Evolutionary conservation across 2,888 invertebrate genomes (phyloP), one percentile per base, ranked within the genome.

Genomic region (Heteromyza rotundicornis): DNA sequence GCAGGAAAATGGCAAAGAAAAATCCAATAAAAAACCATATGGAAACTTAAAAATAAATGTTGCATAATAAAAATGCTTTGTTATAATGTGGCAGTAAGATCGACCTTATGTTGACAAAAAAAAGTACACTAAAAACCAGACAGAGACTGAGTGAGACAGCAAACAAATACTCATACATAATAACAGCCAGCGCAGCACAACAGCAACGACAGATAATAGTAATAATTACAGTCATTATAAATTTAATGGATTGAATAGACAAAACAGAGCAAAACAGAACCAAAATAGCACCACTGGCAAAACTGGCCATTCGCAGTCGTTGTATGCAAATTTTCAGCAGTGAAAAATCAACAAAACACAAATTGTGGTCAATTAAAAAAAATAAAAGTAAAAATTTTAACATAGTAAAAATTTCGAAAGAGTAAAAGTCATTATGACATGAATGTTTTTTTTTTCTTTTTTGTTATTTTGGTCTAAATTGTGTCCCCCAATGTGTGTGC

Each of bases 161-260:
- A 20, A n/a, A 51, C 23, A 51, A 14, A 20, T 22, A 51, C 22
- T 22, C 14, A 51, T 12, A 51, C 1, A 23, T 51, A 2, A 19
- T 20, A 51, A 51, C 23, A 12, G 20, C 20, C 3, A 23, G 16
- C 8, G 20, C 14, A 23, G 2, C 12, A 22, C 17, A 51, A 51
- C 2, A 51, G 16, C 5, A 51, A 22, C 51, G 20, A 23, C 51
- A 20, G n/a, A 51, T 12, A 22, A 23, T 23, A 23, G 22, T 51
- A 20, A 51, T 24, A 51, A 51, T 51, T 51, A 23, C 23, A 14
- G 19, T 51, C 22, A 51, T 51, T 51, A 51, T 51, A 32, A 32
- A 12, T 20, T 51, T 51, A 51, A 51, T 51, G 23, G 51, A 22
- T 51, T 10, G 22, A 14, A 14, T 16, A 51, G 51, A 51, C 51